Evolutionary conservation across 2,888 invertebrate species (phyloP), one percentile per base, ranked within the genome.

Genomic region (Maniola hyperantus): DNA sequence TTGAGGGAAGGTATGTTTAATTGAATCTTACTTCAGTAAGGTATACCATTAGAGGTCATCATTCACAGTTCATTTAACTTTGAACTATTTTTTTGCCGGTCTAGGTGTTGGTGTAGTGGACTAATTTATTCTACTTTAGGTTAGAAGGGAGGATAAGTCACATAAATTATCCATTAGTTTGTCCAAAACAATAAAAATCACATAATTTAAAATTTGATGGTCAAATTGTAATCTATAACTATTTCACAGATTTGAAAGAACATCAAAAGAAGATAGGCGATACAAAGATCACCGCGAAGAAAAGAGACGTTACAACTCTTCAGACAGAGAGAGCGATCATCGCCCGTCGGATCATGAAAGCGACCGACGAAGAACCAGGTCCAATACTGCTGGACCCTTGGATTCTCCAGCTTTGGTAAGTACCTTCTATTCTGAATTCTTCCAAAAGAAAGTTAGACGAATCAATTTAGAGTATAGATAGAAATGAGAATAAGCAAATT

Each of bases 251-350:
- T 86, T 84, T 70, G 83, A 87, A 46, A 83, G 81, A 72, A 83
- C 83, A 15, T 60, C 83, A 5, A 87, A 82, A 77, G 84, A 85
- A 68, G 90, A 86, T 57, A 83, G 82, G 77, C 83, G 82, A 71
- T 79, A 79, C 71, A 80, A 79, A 77, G 83, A 83, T 64, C 77
- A 77, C 8, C 77, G 82, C 59, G 83, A 79, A 65, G 79, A 85
- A 92, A 95, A 83, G 72, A 93, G 93, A 69, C 93, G 95, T 75
- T 94, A 95, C 83, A 87, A 91, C 76, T 93, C 93, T 0, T 91
- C 91, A 42, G 93, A 93, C 48, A 85, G 93, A 62, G 93, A 93
- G 69, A 92, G 93, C 72, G 89, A 89, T 61, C 87, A 89, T 61
- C 87, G 86, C 54, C 85, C 85, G 18, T 88, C 89, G n/a, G 90